Percentiles rank a stretch among this genome's conserved stretches.
Conservation (phyloP, 2,113 vertebrate genomes). For the Corvus cornix region DNA sequence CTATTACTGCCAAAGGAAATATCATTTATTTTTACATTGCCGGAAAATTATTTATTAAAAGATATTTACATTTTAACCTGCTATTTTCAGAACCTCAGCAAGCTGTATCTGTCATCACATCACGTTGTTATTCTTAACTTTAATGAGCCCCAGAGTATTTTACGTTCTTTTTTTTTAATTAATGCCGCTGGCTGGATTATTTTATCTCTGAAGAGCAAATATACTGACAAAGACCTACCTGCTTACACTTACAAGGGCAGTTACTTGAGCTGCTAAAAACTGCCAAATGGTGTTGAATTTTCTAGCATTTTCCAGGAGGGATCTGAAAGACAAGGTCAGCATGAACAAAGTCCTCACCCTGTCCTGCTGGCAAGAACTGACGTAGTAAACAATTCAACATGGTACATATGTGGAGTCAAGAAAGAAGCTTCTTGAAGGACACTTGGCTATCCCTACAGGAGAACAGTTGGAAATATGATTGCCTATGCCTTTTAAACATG, state of each 20-base stretch:
- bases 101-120: conserved; percentile 19
- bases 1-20: conserved; percentile 87
- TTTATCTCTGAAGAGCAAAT: conserved; percentile 35
- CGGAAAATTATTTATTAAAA: conserved; percentile 84
- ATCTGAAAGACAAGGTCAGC: background rate
- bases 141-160: conserved; percentile 48
- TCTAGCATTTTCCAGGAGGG: background rate
- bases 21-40: conserved; percentile 81
- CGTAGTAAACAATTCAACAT: background rate
- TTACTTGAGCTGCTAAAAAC: conserved; percentile 40
- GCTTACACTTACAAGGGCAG: conserved; percentile 8
- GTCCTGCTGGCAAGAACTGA: conserved; percentile 25
- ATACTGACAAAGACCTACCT: conserved; percentile 30
- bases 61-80: conserved; percentile 72
- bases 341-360: background rate
- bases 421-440: conserved; percentile 29
- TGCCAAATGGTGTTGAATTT: conserved; percentile 1
- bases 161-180: conserved; percentile 21
- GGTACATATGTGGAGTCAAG: conserved; percentile 41
- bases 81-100: conserved; percentile 68
- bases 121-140: conserved; percentile 18
- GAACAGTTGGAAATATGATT: conserved; percentile 31
- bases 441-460: background rate
- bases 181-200: conserved; percentile 28
- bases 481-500: conserved; percentile 56